Conservation (phyloP, 2,888 invertebrate genomes). For the Furcula furcula region DNA sequence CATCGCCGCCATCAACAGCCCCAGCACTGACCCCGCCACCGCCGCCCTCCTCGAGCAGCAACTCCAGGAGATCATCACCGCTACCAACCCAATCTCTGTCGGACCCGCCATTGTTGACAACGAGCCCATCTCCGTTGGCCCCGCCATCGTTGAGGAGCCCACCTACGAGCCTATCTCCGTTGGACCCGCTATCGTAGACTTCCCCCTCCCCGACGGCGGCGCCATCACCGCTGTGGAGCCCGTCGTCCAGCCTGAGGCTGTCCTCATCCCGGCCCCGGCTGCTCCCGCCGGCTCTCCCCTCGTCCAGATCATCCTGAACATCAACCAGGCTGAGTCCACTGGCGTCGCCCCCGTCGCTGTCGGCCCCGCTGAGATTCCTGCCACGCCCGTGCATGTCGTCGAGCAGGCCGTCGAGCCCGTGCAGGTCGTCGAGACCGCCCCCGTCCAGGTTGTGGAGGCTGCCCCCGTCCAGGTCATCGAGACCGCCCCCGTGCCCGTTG, state of each 20-base stretch:
- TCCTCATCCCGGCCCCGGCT: constrained; percentile 14
- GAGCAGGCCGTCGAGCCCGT: too few relatives aligned
- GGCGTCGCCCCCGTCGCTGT: constrained; percentile 16
- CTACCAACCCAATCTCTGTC: constrained; percentile 19
- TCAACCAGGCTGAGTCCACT: constrained; percentile 15
- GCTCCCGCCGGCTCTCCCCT: constrained; percentile 16
- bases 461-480: too few relatives aligned
- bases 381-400: too few relatives aligned
- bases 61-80: constrained; percentile 35
- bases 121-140: constrained; percentile 23
- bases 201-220: constrained; percentile 17
- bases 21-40: constrained; percentile 53
- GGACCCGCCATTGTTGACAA: constrained; percentile 18
- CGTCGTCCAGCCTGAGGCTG: too few relatives aligned
- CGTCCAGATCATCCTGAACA: constrained; percentile 33
- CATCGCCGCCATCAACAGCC: constrained; percentile 51
- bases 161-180: constrained; percentile 13
- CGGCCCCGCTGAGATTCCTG: constrained; percentile 6
- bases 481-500: too few relatives aligned
- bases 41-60: constrained; percentile 42
- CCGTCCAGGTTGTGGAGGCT: too few relatives aligned
- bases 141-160: constrained; percentile 26
- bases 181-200: constrained; percentile 24
- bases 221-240: constrained; percentile 20
- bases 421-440: too few relatives aligned